A percentile compares a stretch with the other conserved stretches of the same genome.
Evolutionary conservation across 2,888 invertebrate genomes (phyloP).

Genomic region (Gymnosoma rotundatum): DNA sequence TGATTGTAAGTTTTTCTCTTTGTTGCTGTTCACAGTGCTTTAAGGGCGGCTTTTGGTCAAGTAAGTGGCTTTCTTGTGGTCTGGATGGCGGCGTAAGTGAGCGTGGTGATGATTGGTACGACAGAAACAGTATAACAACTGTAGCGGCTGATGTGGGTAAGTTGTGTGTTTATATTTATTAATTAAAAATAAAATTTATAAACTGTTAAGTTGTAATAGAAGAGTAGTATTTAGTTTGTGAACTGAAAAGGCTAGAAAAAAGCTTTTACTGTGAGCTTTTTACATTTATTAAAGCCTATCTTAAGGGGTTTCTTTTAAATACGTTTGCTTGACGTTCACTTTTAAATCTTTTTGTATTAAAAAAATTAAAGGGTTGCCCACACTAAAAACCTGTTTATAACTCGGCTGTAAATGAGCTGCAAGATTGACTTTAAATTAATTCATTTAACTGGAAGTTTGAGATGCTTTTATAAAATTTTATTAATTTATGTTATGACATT

Average conservation of each 20-base stretch:
- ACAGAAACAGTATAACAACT: slow-evolving; percentile 43
- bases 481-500: too few relatives aligned
- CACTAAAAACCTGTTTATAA: too few relatives aligned
- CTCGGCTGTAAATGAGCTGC: too few relatives aligned
- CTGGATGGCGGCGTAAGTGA: slow-evolving; percentile 59
- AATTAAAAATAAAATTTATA: not conserved
- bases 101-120: slow-evolving; percentile 58
- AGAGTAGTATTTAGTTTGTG: not conserved
- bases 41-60: slow-evolving; percentile 63
- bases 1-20: slow-evolving; percentile 78
- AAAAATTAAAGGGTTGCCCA: too few relatives aligned
- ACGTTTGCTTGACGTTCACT: too few relatives aligned
- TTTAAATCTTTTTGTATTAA: too few relatives aligned
- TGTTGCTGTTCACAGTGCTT: slow-evolving; percentile 80
- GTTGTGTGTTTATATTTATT: not conserved
- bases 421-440: too few relatives aligned
- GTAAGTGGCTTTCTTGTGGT: slow-evolving; percentile 56
- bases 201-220: not conserved
- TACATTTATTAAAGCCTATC: not conserved
- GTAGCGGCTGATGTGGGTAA: slow-evolving; percentile 54
- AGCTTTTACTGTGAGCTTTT: slow-evolving; percentile 11
- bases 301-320: slow-evolving; percentile 12
- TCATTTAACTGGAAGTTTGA: too few relatives aligned
- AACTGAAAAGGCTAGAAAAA: not conserved
- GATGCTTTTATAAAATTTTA: too few relatives aligned